Evolutionary conservation across 2,888 invertebrate species (phyloP), one percentile per base, ranked within the genome.

Genomic region (Tenthredo amoena): DNA sequence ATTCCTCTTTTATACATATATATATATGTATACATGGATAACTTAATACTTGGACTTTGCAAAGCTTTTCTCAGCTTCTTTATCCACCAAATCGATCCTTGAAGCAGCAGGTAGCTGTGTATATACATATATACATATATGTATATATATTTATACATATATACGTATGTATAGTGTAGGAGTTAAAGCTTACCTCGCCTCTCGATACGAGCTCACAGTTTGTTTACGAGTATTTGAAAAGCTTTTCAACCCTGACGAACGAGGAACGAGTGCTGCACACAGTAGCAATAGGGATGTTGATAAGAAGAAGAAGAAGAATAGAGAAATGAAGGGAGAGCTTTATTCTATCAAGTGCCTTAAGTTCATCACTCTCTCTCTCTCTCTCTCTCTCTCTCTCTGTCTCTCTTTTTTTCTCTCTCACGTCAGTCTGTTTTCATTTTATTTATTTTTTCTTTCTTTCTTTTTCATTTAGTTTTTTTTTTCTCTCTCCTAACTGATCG

Each of bases 201-300:
- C 68, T 26, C 77, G 18, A n/a, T n/a, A 71, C 26, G 15, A 15
- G 31, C 77, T 43, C 31, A 18, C 55, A 55, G 55, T 55, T 34
- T 55, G 47, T 77, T 47, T 50, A 50, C 76, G 26, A 77, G 76
- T 77, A 77, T 77, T 77, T 77, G 76, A 77, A 77, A 77, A 77
- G 76, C 76, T 77, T 77, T 77, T 34, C 6, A 77, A 77, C 31
- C n/a, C n/a, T 43, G 40, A 37, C n/a, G 72, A 40, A 40, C 43
- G 43, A 43, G 6, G 37, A n/a, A 40, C 40, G 72, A 72, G 72
- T 72, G 40, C 5, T 72, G 72, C 31, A 43, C 43, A 43, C 43
- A 3, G 43, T 43, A 12, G 43, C 43, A 43, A 26, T 26, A 10
- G 43, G 43, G 47, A 47, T 15, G 12, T 15, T n/a, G 43, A 26